phyloP scores from a whole-genome alignment of 2,113 vertebrate species.

The Pygoscelis adeliae region DNA sequence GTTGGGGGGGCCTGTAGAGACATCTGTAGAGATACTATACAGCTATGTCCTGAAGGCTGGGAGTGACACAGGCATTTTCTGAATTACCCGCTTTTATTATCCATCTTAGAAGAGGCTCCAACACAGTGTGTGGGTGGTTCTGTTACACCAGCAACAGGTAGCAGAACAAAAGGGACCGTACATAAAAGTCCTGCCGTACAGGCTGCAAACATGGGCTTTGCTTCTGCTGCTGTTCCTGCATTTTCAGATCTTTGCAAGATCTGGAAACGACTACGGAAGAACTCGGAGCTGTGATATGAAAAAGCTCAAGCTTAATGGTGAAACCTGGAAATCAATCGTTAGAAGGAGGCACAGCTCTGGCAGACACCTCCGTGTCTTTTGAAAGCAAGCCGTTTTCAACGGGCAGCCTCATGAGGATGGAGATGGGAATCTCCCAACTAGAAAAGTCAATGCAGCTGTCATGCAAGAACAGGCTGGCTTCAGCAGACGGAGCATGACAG shows the following conservation, averaged over 20 bases:
- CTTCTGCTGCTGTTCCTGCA: neutral
- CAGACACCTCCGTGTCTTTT: neutral
- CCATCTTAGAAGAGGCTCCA: neutral
- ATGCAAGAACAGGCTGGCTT: neutral
- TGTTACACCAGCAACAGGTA: neutral
- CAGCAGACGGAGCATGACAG: constrained; percentile 1
- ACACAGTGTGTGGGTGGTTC: neutral
- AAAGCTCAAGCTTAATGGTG: neutral
- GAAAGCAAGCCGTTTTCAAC: neutral
- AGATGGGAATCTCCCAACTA: neutral
- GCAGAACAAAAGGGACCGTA: neutral
- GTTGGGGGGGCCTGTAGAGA: neutral
- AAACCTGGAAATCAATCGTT: neutral
- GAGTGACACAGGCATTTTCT: neutral
- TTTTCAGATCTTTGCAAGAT: neutral
- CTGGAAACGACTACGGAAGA: neutral
- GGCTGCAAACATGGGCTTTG: neutral
- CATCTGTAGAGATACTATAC: rapidly evolving
- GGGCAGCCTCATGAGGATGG: neutral
- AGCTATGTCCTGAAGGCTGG: neutral
- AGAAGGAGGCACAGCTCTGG: neutral
- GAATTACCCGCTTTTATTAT: neutral
- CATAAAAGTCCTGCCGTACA: neutral
- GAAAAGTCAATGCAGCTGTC: constrained; percentile 10
- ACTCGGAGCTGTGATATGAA: neutral